Evolutionary conservation across 1,140 invertebrate species (phyloP).

Genomic region (Carposina sasakii): DNA sequence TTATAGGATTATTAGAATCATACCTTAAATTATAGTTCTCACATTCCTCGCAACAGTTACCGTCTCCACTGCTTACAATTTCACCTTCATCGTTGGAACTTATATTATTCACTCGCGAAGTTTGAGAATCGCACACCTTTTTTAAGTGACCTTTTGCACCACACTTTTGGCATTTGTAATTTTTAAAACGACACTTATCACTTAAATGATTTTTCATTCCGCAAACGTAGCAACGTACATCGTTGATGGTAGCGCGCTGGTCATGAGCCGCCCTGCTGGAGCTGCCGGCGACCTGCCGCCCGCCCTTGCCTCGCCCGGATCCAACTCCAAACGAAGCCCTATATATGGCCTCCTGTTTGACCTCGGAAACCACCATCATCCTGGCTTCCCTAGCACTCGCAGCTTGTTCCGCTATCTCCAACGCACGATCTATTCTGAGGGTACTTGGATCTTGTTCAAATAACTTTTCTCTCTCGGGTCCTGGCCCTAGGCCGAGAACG

Average conservation of each 20-base stretch:
- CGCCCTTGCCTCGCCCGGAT: background rate
- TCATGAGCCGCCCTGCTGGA: background rate
- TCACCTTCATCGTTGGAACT: background rate
- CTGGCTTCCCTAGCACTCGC: background rate
- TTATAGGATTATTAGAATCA: background rate
- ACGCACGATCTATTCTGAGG: background rate
- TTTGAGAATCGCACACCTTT: background rate
- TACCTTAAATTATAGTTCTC: slow-evolving; percentile 1
- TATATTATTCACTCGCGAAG: background rate
- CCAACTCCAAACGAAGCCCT: background rate
- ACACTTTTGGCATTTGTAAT: slow-evolving; percentile 1
- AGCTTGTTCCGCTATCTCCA: slow-evolving; percentile 2
- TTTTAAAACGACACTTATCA: background rate
- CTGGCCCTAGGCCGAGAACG: slow-evolving; percentile 6
- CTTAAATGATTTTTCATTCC: background rate
- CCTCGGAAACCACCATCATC: background rate
- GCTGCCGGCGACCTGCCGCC: background rate
- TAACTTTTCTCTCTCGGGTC: slow-evolving; percentile 4
- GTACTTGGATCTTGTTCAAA: background rate
- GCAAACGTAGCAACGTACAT: background rate
- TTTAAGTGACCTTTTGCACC: slow-evolving; percentile 2
- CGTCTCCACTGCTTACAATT: background rate
- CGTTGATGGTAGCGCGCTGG: background rate
- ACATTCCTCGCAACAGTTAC: background rate
- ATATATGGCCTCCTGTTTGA: background rate